Conservation (phyloP, 2,113 vertebrate genomes). For the Cisticola juncidis region DNA sequence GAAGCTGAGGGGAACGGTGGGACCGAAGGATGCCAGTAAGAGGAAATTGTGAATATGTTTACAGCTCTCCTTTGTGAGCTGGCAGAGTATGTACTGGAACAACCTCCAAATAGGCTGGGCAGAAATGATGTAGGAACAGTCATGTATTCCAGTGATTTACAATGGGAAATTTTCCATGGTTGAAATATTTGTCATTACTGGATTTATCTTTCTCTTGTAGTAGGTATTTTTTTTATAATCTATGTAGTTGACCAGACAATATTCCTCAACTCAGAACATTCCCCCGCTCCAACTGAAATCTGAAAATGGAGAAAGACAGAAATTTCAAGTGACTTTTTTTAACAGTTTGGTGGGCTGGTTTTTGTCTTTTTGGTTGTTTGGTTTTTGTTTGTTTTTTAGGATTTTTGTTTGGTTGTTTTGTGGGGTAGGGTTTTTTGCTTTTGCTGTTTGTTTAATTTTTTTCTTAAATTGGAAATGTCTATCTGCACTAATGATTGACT, state of each 20-base stretch:
- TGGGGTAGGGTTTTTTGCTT: not conserved
- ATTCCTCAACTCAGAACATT: not conserved
- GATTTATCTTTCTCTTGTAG: not conserved
- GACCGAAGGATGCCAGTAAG: not conserved
- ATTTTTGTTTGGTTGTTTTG: not conserved
- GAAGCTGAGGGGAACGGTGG: not conserved
- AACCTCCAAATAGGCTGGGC: not conserved
- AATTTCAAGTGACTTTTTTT: not conserved
- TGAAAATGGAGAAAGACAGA: not conserved
- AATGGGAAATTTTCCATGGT: not conserved
- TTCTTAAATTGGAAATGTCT: not conserved
- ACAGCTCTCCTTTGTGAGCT: conserved; percentile 4
- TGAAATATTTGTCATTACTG: not conserved
- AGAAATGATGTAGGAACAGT: not conserved
- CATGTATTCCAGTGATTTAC: not conserved
- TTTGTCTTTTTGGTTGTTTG: not conserved
- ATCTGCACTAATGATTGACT: not conserved
- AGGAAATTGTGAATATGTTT: conserved; percentile 27
- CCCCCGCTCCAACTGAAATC: not conserved
- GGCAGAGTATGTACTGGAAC: not conserved
- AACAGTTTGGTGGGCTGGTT: not conserved
- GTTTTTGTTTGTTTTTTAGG: not conserved
- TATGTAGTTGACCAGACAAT: not conserved
- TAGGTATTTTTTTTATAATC: not conserved
- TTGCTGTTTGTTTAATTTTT: not conserved